Percentiles rank a stretch among this genome's conserved stretches.
phyloP scores from a whole-genome alignment of 2,888 invertebrate species.

The Tinea pellionella region DNA sequence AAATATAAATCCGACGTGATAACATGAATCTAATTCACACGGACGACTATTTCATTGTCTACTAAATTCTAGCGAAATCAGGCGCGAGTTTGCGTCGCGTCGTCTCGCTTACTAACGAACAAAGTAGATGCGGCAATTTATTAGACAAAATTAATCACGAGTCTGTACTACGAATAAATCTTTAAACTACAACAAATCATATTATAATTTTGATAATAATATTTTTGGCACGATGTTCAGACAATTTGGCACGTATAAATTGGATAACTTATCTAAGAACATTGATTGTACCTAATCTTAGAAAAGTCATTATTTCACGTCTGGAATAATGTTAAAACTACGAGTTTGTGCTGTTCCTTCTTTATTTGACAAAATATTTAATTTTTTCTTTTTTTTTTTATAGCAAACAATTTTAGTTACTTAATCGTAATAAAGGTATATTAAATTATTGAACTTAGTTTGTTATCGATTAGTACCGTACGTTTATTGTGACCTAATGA shows the following conservation, averaged over 20 bases:
- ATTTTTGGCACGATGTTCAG: background rate
- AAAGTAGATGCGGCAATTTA: background rate
- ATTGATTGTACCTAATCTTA: too few species aligned
- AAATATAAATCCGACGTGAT: constrained; percentile 12
- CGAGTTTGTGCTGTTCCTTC: too few species aligned
- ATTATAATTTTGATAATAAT: background rate
- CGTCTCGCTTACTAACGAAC: too few species aligned
- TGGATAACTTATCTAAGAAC: too few species aligned
- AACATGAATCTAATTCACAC: constrained; percentile 4
- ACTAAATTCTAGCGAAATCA: background rate
- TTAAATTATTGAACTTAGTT: background rate
- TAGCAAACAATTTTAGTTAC: too few species aligned
- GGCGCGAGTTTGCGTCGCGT: background rate
- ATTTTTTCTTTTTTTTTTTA: too few species aligned
- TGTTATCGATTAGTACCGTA: background rate
- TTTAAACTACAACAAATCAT: background rate
- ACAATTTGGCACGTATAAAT: background rate
- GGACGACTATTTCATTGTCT: constrained; percentile 7
- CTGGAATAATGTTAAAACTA: too few species aligned
- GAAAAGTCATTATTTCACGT: too few species aligned
- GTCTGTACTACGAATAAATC: background rate
- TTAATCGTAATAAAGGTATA: too few species aligned
- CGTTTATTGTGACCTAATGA: background rate
- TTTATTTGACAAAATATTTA: too few species aligned
- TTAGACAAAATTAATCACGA: background rate